phyloP scores from a whole-genome alignment of 2,113 vertebrate genomes.

The Saiga tatarica region DNA sequence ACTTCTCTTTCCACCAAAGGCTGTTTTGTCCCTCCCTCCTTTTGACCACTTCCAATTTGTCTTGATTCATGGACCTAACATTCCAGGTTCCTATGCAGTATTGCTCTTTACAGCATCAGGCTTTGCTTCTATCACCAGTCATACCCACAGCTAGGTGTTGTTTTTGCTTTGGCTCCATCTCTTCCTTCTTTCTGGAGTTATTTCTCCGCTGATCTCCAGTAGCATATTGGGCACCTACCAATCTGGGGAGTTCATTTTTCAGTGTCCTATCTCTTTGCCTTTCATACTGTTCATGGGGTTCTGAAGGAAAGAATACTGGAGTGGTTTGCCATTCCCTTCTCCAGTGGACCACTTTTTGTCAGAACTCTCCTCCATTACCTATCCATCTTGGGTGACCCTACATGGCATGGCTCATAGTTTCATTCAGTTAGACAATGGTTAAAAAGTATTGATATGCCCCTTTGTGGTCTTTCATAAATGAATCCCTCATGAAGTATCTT shows the following conservation, averaged over 20 bases:
- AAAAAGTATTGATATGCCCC: constrained; percentile 63
- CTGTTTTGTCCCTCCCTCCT: constrained; percentile 58
- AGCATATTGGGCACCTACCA: neutral
- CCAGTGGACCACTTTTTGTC: neutral
- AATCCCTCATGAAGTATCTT: constrained; percentile 73
- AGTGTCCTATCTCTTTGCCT: neutral
- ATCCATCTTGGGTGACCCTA: neutral
- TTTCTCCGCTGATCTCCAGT: neutral
- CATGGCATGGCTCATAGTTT: neutral
- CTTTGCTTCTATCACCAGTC: neutral
- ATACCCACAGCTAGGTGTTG: neutral
- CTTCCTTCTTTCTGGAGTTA: neutral
- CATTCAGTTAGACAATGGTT: neutral
- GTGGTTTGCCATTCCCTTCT: neutral
- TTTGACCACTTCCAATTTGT: neutral
- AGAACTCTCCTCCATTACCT: neutral
- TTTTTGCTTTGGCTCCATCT: neutral
- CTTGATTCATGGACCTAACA: neutral
- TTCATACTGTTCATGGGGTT: neutral
- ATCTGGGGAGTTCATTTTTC: neutral
- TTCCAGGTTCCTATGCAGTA: neutral
- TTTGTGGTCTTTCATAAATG: constrained; percentile 75
- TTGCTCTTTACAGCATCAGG: neutral
- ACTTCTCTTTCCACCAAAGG: neutral
- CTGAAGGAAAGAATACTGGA: neutral